Evolutionary conservation across 35 echinoderm and acorn worm species (phyloP), one percentile per base, ranked within the genome.

Genomic region (Apostichopus parvimensis): DNA sequence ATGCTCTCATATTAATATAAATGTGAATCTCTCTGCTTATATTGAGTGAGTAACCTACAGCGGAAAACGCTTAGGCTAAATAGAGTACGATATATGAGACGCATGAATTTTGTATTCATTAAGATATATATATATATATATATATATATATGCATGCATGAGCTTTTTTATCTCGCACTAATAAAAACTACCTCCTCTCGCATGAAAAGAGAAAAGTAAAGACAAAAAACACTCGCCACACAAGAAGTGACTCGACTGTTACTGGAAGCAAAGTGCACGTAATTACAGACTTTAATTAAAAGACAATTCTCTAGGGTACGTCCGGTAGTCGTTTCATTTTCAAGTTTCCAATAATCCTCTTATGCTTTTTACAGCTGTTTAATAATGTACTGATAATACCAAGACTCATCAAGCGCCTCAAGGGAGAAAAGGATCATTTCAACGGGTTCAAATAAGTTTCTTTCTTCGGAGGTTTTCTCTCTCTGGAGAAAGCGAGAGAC

Each of bases 251-350:
- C 71, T 75, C 17, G 20, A 75, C 15, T 58, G 58, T 72, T 26
- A n/a, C 86, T 73, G 21, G 57, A 73, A 88, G 86, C 86, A 88
- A 62, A 88, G 57, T 73, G 60, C 86, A 53, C 86, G 86, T 66
- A 88, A 88, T 88, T 88, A 88, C 23, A 88, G 86, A 8, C 57
- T 88, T 88, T 88, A 88, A 88, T 88, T 88, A 88, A 88, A 88
- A 34, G 86, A 68, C 57, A 66, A 53, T 53, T 88, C 86, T 88
- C 86, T 72, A 18, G 86, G 86, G 86, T 84, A 56, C 18, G 64
- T 58, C 57, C 60, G 61, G 28, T 20, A 52, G 71, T 88, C 72
- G 86, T 88, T 88, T 88, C 86, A 88, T 60, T 72, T 18, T 54
- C 45, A n/a, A 64, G 23, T 73, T 88, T 72, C 68, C 61, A 88